A percentile compares a stretch with the other conserved stretches of the same genome.
Evolutionary conservation across 2,113 vertebrate genomes (phyloP).

Genomic region (Stomatorhinus ivindoensis): DNA sequence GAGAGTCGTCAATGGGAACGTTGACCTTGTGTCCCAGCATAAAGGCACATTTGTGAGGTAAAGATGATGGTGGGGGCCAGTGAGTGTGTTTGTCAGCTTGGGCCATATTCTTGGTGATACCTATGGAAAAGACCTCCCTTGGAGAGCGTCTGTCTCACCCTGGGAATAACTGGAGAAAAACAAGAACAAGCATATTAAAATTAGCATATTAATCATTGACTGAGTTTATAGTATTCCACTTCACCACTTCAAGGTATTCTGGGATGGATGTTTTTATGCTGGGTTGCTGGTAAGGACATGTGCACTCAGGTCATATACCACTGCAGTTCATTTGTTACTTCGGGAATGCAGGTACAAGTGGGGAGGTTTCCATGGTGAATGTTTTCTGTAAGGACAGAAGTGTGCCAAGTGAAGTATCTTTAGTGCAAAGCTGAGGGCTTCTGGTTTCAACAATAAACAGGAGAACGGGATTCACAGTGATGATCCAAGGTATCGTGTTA

Average conservation of each 20-base stretch:
- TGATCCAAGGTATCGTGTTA: not conserved
- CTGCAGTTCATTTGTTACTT: not conserved
- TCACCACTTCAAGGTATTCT: not conserved
- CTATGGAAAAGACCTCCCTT: not conserved
- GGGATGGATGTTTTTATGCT: not conserved
- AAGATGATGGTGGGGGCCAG: not conserved
- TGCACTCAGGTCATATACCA: not conserved
- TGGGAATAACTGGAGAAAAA: not conserved
- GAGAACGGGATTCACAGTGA: not conserved
- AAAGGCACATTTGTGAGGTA: not conserved
- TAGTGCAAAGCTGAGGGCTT: not conserved
- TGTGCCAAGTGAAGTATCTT: not conserved
- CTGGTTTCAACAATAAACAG: not conserved
- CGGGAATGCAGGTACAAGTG: not conserved
- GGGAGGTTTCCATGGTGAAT: not conserved
- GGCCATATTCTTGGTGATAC: not conserved
- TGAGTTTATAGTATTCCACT: not conserved
- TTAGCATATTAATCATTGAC: not conserved
- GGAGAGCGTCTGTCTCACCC: not conserved
- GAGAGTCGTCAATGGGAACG: not conserved
- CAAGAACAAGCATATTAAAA: not conserved
- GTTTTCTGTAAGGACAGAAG: not conserved
- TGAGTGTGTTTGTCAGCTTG: not conserved
- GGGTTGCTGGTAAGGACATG: not conserved
- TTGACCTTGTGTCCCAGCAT: not conserved